A percentile compares a stretch with the other conserved stretches of the same genome.
Evolutionary conservation across 2,113 vertebrate species (phyloP).

Genomic region (Mixornis gularis): DNA sequence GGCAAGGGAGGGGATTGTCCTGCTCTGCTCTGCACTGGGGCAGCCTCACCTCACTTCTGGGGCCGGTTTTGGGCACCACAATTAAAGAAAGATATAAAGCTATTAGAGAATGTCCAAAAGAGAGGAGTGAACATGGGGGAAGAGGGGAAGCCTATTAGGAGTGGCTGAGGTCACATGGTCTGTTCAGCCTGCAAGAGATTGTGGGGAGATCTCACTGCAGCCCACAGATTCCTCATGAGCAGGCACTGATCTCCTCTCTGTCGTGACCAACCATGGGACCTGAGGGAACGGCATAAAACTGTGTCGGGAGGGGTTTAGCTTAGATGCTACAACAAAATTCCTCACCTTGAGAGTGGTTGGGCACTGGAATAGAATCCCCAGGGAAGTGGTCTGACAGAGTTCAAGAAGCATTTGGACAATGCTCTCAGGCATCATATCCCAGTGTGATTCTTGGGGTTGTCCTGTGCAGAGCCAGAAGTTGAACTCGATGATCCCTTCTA

Average conservation of each 20-base stretch:
- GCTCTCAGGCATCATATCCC: neutral
- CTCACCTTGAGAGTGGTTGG: neutral
- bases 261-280: rapidly evolving
- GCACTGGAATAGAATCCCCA: neutral
- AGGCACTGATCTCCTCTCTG: neutral
- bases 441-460: neutral
- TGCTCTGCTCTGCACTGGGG: rapidly evolving
- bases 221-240: neutral
- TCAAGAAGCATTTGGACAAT: rapidly evolving
- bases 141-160: neutral
- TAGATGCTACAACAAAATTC: neutral
- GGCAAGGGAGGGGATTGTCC: neutral
- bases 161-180: neutral
- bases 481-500: rapidly evolving
- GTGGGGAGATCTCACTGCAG: neutral
- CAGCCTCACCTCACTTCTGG: rapidly evolving
- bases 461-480: neutral
- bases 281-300: neutral
- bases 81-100: neutral
- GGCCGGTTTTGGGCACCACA: neutral
- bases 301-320: neutral
- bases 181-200: neutral
- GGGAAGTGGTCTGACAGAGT: neutral
- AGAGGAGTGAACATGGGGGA: neutral
- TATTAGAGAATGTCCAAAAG: neutral